Conservation (phyloP, 2,797 vertebrate genomes). For the Florisuga fusca region DNA sequence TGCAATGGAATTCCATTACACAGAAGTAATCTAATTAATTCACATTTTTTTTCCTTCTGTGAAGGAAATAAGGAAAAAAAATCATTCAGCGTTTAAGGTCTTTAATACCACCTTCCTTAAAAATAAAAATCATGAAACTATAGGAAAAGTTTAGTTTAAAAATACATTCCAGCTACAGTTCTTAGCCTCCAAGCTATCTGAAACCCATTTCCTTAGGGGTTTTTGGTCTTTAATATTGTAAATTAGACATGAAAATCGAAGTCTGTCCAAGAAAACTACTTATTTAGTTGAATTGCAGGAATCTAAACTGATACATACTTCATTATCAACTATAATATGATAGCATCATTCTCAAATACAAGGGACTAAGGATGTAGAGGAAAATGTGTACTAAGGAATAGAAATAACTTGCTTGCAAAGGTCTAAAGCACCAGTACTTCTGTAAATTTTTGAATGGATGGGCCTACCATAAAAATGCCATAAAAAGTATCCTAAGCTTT, state of each 20-base stretch:
- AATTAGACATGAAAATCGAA: neutral
- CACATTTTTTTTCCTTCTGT: neutral
- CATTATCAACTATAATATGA: neutral
- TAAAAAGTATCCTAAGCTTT: neutral
- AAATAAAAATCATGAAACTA: neutral
- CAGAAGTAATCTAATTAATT: neutral
- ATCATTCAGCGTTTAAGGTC: neutral
- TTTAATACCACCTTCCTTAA: neutral
- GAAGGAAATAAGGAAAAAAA: neutral
- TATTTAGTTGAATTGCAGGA: neutral
- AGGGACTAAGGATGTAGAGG: neutral
- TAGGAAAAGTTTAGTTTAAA: neutral
- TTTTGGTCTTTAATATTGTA: neutral
- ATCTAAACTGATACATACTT: neutral
- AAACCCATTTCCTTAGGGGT: neutral
- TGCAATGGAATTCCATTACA: neutral
- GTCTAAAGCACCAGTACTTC: neutral
- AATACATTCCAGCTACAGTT: neutral
- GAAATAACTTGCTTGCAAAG: neutral
- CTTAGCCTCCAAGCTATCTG: neutral
- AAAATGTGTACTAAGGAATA: neutral
- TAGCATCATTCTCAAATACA: neutral
- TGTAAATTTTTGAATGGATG: neutral
- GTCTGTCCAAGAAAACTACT: neutral
- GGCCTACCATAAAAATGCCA: neutral